phyloP scores from a whole-genome alignment of 1,140 invertebrate genomes.

The Brachionus rotundiformis region DNA sequence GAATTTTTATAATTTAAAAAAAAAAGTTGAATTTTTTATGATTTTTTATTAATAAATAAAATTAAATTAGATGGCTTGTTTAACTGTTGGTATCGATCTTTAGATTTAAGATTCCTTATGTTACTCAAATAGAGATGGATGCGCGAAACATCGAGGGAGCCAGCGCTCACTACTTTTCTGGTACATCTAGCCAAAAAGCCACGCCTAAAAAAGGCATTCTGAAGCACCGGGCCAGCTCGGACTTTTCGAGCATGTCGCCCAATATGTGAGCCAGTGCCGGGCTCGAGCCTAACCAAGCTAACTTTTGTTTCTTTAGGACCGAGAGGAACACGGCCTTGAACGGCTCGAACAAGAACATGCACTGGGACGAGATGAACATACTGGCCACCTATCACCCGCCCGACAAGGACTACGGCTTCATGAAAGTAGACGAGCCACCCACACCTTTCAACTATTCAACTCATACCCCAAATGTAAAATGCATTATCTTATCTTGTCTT shows the following conservation, averaged over 20 bases:
- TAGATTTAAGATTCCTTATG: neutral
- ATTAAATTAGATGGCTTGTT: neutral
- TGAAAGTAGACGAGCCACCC: slow-evolving; percentile 94
- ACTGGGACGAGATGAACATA: slow-evolving; percentile 94
- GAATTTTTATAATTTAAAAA: neutral
- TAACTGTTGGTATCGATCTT: neutral
- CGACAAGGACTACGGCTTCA: slow-evolving; percentile 98
- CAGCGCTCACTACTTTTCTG: neutral
- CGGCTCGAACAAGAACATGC: neutral
- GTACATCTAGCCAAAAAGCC: slow-evolving; percentile 1
- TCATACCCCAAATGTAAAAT: slow-evolving; percentile 5
- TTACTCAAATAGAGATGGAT: slow-evolving; percentile 14
- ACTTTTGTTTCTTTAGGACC: neutral
- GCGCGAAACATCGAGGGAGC: neutral
- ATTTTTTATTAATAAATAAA: neutral
- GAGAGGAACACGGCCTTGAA: neutral
- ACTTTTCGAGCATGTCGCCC: neutral
- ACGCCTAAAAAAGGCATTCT: slow-evolving; percentile 44
- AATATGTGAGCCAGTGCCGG: neutral
- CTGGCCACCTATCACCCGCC: slow-evolving; percentile 93
- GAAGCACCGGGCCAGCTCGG: slow-evolving; percentile 35
- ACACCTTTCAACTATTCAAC: slow-evolving; percentile 74
- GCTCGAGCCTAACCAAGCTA: neutral
- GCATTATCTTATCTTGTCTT: no score
- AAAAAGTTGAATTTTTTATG: slow-evolving; percentile 31